Percentiles rank a stretch among this genome's conserved stretches.
Conservation (phyloP, 2,113 vertebrate species). For the Menura novaehollandiae region DNA sequence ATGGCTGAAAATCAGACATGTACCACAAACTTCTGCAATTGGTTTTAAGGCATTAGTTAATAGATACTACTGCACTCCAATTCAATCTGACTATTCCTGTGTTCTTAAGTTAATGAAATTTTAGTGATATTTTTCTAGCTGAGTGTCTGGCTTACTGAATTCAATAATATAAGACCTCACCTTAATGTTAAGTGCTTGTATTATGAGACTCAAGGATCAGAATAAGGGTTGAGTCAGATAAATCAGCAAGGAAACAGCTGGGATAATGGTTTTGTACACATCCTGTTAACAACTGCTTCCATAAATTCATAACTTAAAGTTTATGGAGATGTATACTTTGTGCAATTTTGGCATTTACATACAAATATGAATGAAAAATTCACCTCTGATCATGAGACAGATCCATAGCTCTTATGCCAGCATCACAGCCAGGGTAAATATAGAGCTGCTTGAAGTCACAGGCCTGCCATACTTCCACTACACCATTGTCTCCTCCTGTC, state of each 20-base stretch:
- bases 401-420: constrained; percentile 98
- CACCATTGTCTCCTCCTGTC: constrained; percentile 96
- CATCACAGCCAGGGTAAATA: constrained; percentile 98
- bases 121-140: not conserved
- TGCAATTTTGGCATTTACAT: not conserved
- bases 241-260: not conserved
- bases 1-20: not conserved
- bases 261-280: not conserved
- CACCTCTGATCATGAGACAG: constrained; percentile 99
- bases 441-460: constrained; percentile 99
- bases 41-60: not conserved
- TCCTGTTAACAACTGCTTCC: not conserved
- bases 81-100: not conserved
- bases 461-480: constrained; percentile 98
- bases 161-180: not conserved
- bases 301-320: not conserved
- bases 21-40: not conserved
- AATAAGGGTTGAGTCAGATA: not conserved
- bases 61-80: not conserved
- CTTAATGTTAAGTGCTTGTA: not conserved
- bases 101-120: not conserved
- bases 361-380: not conserved
- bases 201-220: not conserved
- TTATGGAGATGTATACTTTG: not conserved
- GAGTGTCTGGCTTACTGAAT: not conserved